Evolutionary conservation across 35 echinoderm and acorn worm genomes (phyloP), one percentile per base, ranked within the genome.

Genomic region (Apostichopus parvimensis): DNA sequence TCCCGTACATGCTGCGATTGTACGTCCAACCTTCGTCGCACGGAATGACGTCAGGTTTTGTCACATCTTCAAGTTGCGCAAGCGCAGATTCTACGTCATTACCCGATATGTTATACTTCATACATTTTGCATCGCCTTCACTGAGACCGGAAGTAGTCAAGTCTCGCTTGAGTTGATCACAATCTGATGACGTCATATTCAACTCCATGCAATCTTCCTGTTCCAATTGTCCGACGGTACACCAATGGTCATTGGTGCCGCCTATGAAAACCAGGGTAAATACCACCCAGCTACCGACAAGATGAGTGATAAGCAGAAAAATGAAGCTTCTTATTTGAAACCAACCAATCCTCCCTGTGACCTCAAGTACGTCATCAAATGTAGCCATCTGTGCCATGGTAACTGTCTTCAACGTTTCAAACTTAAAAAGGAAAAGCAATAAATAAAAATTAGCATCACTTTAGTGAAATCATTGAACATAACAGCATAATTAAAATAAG

Each of bases 321-420:
- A 80, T 34, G 28, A 53, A 80, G 28, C 5, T 12, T 54, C 78
- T 25, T 6, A 15, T 34, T 54, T 80, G 78, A 18, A 53, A 80
- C 78, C 78, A 9, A 15, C 78, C 78, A 18, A 80, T 34, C 34
- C 78, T 54, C 9, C 78, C 78, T 34, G 78, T 80, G 15, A 25
- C 78, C 52, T 80, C 78, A 11, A 80, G 78, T 9, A 45, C 28
- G 54, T 80, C 78, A 28, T 80, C 78, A 45, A 80, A 80, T 22
- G 28, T 80, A 53, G 54, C 78, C 78, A 80, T 80, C 13, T 80
- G 15, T 80, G 6, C 9, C 28, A 15, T 54, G 23, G 77, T 80
- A 6, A 9, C 12, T 80, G 24, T 17, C 34, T 79, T 25, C 8
- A 79, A 9, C 7, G 58, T 61, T 61, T 45, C 34, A 45, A 45